A percentile compares a stretch with the other conserved stretches of the same genome.
phyloP scores from a whole-genome alignment of 2,113 vertebrate genomes.

The Cyprinus carpio region DNA sequence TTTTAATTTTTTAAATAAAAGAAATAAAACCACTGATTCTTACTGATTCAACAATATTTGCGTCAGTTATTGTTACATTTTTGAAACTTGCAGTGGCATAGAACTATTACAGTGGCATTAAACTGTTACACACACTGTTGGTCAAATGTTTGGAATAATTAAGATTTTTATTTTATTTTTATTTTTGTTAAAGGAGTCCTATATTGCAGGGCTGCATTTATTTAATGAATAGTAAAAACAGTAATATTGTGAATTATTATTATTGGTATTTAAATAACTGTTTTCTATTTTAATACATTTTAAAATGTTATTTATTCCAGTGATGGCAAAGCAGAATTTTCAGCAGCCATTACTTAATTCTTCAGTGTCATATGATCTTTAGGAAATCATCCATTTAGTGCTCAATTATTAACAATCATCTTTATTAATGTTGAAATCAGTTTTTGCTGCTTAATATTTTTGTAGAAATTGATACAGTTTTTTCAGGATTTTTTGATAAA shows the following conservation, averaged over 20 bases:
- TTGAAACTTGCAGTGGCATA: not conserved
- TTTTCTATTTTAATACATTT: not conserved
- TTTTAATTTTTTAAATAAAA: slow-evolving; percentile 81
- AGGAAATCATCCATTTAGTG: not conserved
- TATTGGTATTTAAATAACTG: not conserved
- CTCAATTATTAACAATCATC: not conserved
- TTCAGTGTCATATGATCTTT: not conserved
- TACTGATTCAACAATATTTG: not conserved
- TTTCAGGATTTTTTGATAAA: too few relatives aligned
- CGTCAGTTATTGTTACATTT: not conserved
- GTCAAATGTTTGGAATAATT: too few relatives aligned
- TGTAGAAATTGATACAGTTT: too few relatives aligned
- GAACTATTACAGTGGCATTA: not conserved
- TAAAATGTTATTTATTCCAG: too few relatives aligned
- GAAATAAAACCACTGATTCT: slow-evolving; percentile 59
- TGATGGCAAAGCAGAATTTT: too few relatives aligned
- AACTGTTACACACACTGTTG: too few relatives aligned
- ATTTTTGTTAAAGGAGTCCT: too few relatives aligned
- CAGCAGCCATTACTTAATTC: too few relatives aligned
- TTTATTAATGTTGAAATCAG: too few relatives aligned
- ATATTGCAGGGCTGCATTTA: too few relatives aligned
- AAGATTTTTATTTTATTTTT: too few relatives aligned
- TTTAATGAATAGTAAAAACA: not conserved
- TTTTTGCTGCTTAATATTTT: not conserved
- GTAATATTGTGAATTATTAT: not conserved